Conservation (phyloP, 2,888 invertebrate genomes). For the Leptogaster cylindrica region DNA sequence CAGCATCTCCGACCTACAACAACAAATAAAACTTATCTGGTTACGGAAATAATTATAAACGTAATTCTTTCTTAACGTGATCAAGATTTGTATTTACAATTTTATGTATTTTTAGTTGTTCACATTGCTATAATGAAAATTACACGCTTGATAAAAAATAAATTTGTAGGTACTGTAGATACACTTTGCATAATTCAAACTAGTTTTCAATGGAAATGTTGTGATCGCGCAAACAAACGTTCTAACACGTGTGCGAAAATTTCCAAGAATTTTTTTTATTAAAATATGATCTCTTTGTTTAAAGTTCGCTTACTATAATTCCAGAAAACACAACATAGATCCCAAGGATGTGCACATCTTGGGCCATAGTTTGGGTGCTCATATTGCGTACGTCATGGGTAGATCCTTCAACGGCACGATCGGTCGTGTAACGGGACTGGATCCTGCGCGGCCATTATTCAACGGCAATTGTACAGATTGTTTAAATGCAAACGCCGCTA, state of each 20-base stretch:
- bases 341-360: constrained; percentile 54
- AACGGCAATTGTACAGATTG: constrained; percentile 53
- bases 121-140: too few relatives aligned
- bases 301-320: neutral
- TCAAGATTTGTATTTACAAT: too few relatives aligned
- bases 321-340: constrained; percentile 50
- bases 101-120: too few relatives aligned
- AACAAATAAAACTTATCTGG: too few relatives aligned
- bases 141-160: too few relatives aligned
- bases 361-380: constrained; percentile 60
- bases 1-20: too few relatives aligned
- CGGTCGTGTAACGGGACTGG: constrained; percentile 58
- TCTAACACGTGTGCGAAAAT: neutral
- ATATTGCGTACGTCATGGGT: constrained; percentile 57
- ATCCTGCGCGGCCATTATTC: constrained; percentile 61
- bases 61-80: too few relatives aligned
- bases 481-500: constrained; percentile 53
- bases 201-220: too few relatives aligned
- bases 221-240: too few relatives aligned
- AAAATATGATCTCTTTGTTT: neutral
- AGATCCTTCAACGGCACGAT: constrained; percentile 56
- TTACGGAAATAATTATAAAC: too few relatives aligned
- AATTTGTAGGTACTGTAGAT: too few relatives aligned
- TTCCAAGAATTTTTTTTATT: neutral
- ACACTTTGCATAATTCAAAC: too few relatives aligned